Conservation (phyloP, 2,888 invertebrate species). For the Balanococcus diminutus region DNA sequence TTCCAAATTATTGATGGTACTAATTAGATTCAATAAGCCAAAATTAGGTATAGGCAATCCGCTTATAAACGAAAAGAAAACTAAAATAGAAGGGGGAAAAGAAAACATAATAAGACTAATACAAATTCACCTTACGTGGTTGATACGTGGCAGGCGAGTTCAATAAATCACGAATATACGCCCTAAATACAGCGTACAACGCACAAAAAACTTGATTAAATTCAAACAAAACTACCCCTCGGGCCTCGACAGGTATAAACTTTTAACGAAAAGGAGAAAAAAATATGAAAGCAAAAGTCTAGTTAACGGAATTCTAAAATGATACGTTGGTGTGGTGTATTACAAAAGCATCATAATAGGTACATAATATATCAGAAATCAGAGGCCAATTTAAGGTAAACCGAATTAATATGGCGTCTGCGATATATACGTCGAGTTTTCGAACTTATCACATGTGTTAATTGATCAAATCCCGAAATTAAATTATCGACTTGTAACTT, state of each 20-base stretch:
- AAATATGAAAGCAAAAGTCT: background rate
- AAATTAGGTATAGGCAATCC: no score
- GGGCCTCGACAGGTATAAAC: background rate
- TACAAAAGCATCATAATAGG: constrained; percentile 11
- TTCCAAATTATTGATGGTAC: no score
- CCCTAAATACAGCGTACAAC: background rate
- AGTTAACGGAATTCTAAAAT: background rate
- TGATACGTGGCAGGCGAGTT: background rate
- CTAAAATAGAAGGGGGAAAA: background rate
- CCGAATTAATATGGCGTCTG: constrained; percentile 4
- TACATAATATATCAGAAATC: constrained; percentile 21
- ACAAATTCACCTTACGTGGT: background rate
- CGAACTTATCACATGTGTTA: background rate
- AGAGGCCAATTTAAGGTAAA: constrained; percentile 33
- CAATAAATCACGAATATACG: background rate
- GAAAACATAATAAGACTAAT: background rate
- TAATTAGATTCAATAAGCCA: no score
- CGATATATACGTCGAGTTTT: background rate
- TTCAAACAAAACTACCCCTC: background rate
- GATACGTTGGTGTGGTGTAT: background rate
- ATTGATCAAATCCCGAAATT: constrained; percentile 13
- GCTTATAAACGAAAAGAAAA: background rate
- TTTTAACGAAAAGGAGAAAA: background rate
- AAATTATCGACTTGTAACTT: constrained; percentile 22
- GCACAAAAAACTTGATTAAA: constrained; percentile 7